Conservation (phyloP, 2,113 vertebrate genomes). For the Istiophorus platypterus region DNA sequence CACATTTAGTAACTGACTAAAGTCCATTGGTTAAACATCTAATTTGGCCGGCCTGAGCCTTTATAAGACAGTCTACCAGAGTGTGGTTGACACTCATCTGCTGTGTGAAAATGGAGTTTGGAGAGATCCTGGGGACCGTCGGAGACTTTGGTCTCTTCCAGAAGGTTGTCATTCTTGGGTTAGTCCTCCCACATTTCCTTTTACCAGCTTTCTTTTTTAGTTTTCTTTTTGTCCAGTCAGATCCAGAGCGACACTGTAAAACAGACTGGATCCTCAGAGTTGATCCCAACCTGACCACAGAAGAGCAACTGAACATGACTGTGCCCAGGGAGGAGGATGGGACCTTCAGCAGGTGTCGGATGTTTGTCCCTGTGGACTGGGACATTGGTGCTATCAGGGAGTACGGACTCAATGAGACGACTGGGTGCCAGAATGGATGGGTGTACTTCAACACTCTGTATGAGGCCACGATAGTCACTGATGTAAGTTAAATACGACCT, state of each 20-base stretch:
- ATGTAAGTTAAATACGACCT: slow-evolving; percentile 66
- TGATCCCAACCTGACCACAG: slow-evolving; percentile 77
- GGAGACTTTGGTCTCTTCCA: slow-evolving; percentile 90
- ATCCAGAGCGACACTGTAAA: slow-evolving; percentile 81
- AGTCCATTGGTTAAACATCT: slow-evolving; percentile 65
- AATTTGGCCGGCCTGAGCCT: background rate
- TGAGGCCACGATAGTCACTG: slow-evolving; percentile 77
- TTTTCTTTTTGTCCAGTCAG: slow-evolving; percentile 83
- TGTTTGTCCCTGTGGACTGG: slow-evolving; percentile 85
- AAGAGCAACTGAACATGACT: slow-evolving; percentile 84
- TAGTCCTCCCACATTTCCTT: slow-evolving; percentile 64
- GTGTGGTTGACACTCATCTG: background rate
- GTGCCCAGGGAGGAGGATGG: slow-evolving; percentile 76
- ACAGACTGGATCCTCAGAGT: slow-evolving; percentile 69
- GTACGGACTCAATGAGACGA: slow-evolving; percentile 81
- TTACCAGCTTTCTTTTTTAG: slow-evolving; percentile 80
- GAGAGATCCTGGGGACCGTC: slow-evolving; percentile 81
- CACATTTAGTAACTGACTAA: slow-evolving; percentile 19
- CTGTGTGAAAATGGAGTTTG: slow-evolving; percentile 74
- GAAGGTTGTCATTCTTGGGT: slow-evolving; percentile 78
- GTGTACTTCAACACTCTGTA: slow-evolving; percentile 78
- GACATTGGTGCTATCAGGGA: slow-evolving; percentile 79
- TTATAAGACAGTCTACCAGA: background rate
- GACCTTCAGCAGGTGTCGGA: slow-evolving; percentile 82
- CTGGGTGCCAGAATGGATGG: slow-evolving; percentile 84